Evolutionary conservation across 1,140 invertebrate genomes (phyloP), one percentile per base, ranked within the genome.

Genomic region (Oscheius sp.): DNA sequence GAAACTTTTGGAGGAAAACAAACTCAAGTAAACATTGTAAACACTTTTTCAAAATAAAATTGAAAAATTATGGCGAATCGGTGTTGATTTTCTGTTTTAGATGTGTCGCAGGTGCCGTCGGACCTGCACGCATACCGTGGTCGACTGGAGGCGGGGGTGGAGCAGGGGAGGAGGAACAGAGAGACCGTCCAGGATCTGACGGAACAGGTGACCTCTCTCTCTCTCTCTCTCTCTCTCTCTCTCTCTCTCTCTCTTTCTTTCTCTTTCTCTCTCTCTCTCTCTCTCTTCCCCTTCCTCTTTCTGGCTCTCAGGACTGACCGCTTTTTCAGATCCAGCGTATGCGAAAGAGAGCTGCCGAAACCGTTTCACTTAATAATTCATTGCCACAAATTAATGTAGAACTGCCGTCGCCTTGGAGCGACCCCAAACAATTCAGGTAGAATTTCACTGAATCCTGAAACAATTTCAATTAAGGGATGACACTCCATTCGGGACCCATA

Each of bases 101-200:
- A 67, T 23, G 67, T 68, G 18, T 34, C 55, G 2, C 49, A 55
- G n/a, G 67, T 68, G 31, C 52, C 67, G 18, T 49, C 52, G 36
- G 68, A 36, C 15, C 46, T 73, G 7, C 42, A 61, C 3, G 61
- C 34, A 46, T 73, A 42, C 31, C 26, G 58, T 13, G 49, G 38
- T 31, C 59, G 70, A 18, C 28, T 73, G 32, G 52, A 73, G 23
- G 61, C 70, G 3, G 62, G 70, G 13, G 62, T 73, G 31, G 61
- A 65, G 34, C 38, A 52, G 49, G 62, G 49, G 29, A 35, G 70
- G 0, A 73, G 35, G 62, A 73, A 73, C 35, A 65, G 62, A 62
- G 36, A 73, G 10, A 63, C 62, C n/a, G 66, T 73, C 28, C 36
- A 65, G 49, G 70, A 66, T 42, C 62, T 73, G 26, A 73, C 62